Percentiles rank a stretch among this genome's conserved stretches.
phyloP scores from a whole-genome alignment of 2,888 invertebrate species.

The Resseliella maxima region DNA sequence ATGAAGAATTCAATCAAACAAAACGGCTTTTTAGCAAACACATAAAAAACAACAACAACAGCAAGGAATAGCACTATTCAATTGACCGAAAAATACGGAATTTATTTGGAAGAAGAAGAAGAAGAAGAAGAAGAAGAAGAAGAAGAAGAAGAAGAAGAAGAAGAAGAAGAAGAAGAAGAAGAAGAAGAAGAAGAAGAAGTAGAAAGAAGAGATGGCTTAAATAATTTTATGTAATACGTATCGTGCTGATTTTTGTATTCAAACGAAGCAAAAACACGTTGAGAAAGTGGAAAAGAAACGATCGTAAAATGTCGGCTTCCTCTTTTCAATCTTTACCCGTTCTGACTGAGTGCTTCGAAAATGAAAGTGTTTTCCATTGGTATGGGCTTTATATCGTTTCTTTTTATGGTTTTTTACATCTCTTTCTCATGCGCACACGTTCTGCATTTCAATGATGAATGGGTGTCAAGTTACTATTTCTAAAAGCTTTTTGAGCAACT shows the following conservation, averaged over 20 bases:
- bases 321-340: neutral
- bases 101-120: neutral
- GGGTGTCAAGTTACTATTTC: neutral
- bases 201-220: neutral
- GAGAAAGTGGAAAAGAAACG: neutral
- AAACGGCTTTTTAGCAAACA: neutral
- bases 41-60: neutral
- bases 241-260: neutral
- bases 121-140: no score
- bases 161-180: no score
- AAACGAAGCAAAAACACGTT: neutral
- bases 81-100: neutral
- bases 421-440: neutral
- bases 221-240: conserved; percentile 12
- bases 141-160: no score
- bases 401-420: neutral
- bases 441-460: neutral
- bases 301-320: neutral
- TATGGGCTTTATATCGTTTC: neutral
- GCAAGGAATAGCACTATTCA: neutral
- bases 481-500: neutral
- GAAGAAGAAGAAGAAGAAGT: no score
- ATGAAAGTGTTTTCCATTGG: no score
- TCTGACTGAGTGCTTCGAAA: no score
- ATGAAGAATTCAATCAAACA: neutral